Conservation (phyloP, 2,797 vertebrate genomes). For the Poecilia picta region DNA sequence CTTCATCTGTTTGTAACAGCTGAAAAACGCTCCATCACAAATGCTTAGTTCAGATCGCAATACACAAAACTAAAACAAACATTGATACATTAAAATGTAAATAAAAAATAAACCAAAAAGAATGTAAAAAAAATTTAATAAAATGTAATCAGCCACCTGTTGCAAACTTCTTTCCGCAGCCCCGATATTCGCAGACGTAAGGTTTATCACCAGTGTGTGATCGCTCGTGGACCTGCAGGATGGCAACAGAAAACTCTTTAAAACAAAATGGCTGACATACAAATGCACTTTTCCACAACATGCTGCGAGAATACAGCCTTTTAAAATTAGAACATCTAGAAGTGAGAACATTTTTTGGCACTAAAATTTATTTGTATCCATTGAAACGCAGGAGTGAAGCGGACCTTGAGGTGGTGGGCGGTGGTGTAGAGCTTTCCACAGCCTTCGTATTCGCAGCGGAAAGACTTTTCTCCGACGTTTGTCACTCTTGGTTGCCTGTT, state of each 20-base stretch:
- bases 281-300: neutral
- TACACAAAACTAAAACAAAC: no score
- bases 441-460: constrained; percentile 95
- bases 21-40: neutral
- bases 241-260: constrained; percentile 29
- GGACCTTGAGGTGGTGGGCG: constrained; percentile 96
- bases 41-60: no score
- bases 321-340: neutral
- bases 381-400: neutral
- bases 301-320: neutral
- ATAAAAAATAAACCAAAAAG: no score
- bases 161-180: constrained; percentile 98
- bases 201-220: constrained; percentile 98
- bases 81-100: no score
- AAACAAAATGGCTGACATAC: neutral
- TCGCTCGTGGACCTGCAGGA: constrained; percentile 93
- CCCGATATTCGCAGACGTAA: constrained; percentile 91
- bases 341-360: neutral
- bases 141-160: constrained; percentile 84
- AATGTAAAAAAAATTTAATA: no score
- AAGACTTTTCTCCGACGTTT: constrained; percentile 94
- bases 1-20: neutral
- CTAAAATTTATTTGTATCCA: neutral
- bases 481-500: constrained; percentile 84
- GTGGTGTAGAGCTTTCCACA: constrained; percentile 99